A percentile compares a stretch with the other conserved stretches of the same genome.
Evolutionary conservation across 2,888 invertebrate species (phyloP).

Genomic region (Meandrusa payeni): DNA sequence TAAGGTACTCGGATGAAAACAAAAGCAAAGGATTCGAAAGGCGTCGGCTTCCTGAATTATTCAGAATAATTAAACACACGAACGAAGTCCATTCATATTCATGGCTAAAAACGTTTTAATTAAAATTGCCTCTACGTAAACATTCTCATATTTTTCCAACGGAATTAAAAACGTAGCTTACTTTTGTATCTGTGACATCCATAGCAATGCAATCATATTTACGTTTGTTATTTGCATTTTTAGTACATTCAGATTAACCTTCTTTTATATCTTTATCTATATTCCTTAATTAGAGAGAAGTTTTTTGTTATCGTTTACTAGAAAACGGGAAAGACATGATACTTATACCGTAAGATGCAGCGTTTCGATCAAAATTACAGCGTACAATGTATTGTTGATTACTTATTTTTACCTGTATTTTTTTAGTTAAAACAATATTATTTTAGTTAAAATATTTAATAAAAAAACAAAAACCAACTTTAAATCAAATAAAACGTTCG

Average conservation of each 20-base stretch:
- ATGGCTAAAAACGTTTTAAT: slow-evolving; percentile 12
- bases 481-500: too few relatives aligned
- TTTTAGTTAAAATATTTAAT: too few relatives aligned
- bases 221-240: slow-evolving; percentile 2
- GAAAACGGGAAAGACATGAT: too few relatives aligned
- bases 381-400: too few relatives aligned
- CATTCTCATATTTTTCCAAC: slow-evolving; percentile 10
- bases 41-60: slow-evolving; percentile 5
- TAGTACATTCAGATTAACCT: neutral
- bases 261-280: too few relatives aligned
- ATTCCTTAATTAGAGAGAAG: too few relatives aligned
- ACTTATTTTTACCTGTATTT: too few relatives aligned
- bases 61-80: slow-evolving; percentile 11
- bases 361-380: too few relatives aligned
- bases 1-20: neutral
- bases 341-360: too few relatives aligned
- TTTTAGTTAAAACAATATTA: too few relatives aligned
- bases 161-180: slow-evolving; percentile 8
- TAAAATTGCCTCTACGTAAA: slow-evolving; percentile 12
- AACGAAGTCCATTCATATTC: slow-evolving; percentile 9
- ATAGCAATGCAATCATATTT: neutral
- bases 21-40: slow-evolving; percentile 6
- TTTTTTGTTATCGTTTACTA: too few relatives aligned
- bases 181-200: slow-evolving; percentile 3
- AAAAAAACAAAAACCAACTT: too few relatives aligned